Percentiles rank a stretch among this genome's conserved stretches.
Conservation (phyloP, 2,113 vertebrate species). For the Bubo blakistoni region DNA sequence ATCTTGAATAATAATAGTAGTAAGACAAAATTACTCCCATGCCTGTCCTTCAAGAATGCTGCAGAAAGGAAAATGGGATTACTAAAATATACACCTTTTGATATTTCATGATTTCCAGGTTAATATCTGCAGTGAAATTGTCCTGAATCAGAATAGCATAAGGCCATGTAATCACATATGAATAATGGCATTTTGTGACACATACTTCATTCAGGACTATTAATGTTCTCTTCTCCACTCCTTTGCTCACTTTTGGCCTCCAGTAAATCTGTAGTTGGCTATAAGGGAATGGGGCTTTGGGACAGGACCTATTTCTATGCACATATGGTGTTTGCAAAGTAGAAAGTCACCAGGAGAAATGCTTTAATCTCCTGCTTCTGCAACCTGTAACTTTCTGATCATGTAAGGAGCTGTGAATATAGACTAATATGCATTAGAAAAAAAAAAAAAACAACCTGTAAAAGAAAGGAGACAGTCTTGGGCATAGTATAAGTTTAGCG, state of each 20-base stretch:
- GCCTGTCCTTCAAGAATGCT: neutral
- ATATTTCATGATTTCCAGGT: neutral
- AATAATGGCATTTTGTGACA: neutral
- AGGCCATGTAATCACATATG: neutral
- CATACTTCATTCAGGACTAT: neutral
- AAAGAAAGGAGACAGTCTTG: neutral
- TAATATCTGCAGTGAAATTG: neutral
- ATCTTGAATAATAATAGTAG: neutral
- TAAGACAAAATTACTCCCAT: neutral
- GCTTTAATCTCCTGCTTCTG: neutral
- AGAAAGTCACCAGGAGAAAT: neutral
- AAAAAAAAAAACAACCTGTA: neutral
- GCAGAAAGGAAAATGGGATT: neutral
- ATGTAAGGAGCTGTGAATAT: neutral
- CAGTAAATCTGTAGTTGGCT: neutral
- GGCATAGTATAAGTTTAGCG: neutral
- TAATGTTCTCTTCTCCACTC: neutral
- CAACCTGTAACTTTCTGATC: neutral
- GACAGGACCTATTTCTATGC: neutral
- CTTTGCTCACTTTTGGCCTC: neutral
- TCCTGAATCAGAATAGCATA: neutral
- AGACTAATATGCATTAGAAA: neutral
- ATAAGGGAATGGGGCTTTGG: neutral
- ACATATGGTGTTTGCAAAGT: neutral
- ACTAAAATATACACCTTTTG: neutral